Evolutionary conservation across 2,113 vertebrate genomes (phyloP).

Genomic region (Eudyptes chrysolophus): DNA sequence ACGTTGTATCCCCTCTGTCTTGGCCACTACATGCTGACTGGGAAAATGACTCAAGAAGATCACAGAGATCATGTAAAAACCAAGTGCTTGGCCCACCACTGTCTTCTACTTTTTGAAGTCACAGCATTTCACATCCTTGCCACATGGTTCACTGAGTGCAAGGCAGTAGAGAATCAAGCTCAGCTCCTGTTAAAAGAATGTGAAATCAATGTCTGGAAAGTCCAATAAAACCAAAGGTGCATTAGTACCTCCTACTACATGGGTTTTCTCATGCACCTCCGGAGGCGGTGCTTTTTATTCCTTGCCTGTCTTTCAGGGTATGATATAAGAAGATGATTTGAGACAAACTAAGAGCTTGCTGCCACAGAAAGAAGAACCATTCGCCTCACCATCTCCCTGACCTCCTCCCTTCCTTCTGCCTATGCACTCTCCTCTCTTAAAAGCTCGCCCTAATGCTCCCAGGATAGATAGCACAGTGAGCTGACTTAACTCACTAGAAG

Average conservation of each 20-base stretch:
- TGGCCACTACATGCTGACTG: neutral
- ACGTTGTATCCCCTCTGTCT: neutral
- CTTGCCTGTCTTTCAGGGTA: neutral
- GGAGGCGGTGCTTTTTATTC: neutral
- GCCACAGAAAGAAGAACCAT: neutral
- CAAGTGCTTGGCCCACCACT: neutral
- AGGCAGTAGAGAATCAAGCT: neutral
- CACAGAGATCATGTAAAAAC: neutral
- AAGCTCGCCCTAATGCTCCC: neutral
- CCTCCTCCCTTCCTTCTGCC: neutral
- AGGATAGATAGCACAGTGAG: neutral
- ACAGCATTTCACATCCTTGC: neutral
- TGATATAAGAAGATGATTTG: neutral
- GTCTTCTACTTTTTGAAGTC: neutral
- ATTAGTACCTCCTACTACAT: neutral
- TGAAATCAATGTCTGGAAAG: slow-evolving; percentile 38
- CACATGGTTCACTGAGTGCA: neutral
- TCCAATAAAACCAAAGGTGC: neutral
- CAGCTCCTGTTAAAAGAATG: neutral
- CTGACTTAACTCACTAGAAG: neutral
- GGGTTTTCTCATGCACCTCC: neutral
- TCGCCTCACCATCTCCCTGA: neutral
- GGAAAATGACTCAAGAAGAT: slow-evolving; percentile 1
- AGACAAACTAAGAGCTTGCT: neutral
- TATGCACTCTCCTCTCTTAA: neutral